phyloP scores from a whole-genome alignment of 2,888 invertebrate species.

The Aspidiotus destructor region DNA sequence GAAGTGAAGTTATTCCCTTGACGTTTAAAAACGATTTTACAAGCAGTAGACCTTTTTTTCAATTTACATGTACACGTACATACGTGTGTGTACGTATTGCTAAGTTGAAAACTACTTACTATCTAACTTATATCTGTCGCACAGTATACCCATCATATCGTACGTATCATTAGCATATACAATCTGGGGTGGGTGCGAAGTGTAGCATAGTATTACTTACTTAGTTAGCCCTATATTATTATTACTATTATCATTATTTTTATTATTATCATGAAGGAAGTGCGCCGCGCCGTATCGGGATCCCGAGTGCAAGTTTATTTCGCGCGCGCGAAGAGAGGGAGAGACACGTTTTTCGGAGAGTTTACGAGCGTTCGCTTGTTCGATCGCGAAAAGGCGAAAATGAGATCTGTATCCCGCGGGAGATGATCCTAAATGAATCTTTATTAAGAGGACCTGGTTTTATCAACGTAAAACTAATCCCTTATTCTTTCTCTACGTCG shows the following conservation, averaged over 20 bases:
- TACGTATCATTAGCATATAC: slow-evolving; percentile 18
- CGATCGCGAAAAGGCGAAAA: slow-evolving; percentile 25
- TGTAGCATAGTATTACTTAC: too few relatives aligned
- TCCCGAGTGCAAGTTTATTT: slow-evolving; percentile 3
- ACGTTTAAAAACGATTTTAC: neutral
- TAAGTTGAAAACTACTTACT: slow-evolving; percentile 24
- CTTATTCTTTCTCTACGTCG: slow-evolving; percentile 30
- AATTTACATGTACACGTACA: slow-evolving; percentile 9
- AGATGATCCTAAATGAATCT: slow-evolving; percentile 32
- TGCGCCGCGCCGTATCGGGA: too few relatives aligned
- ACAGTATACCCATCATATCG: too few relatives aligned
- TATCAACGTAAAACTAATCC: slow-evolving; percentile 31
- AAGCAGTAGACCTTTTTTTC: slow-evolving; percentile 14
- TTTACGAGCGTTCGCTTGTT: slow-evolving; percentile 7
- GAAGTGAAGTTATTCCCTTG: too few relatives aligned
- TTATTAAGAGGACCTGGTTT: slow-evolving; percentile 32
- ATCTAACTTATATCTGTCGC: neutral
- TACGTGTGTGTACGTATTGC: too few relatives aligned
- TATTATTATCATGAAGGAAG: slow-evolving; percentile 6
- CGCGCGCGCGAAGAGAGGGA: neutral
- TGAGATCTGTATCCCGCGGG: slow-evolving; percentile 30
- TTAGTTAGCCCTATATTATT: neutral
- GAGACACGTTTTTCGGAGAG: neutral
- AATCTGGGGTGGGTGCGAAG: neutral
- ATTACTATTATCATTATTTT: slow-evolving; percentile 15